Base-by-base conservation (phyloP, 2,113 vertebrate species). In the Fulmarus glacialis region DNA sequence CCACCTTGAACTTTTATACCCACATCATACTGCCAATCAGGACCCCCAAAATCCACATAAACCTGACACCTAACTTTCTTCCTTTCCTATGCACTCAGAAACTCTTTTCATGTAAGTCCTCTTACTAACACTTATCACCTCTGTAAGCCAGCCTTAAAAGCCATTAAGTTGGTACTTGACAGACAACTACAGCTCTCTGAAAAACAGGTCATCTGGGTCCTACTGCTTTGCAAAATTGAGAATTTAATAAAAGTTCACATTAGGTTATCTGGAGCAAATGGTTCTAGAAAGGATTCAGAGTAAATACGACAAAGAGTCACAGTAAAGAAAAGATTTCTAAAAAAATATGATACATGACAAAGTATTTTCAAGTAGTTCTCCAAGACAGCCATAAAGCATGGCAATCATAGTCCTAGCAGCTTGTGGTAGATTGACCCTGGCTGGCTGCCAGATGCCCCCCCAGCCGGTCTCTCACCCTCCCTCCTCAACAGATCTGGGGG, bases 391-490 rank as follows among this genome's bases (percentile, higher is more conserved):
- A 62, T 21, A n/a, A 67, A 84, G 15, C 60, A 43, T 6, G 6
- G 17, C 20, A 71, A 75, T 15, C 12, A 34, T 8, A 42, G 52
- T 22, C 30, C 14, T 48, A 47, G 22, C 19, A 87, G 52, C 26
- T 47, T 2, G 2, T 9, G 23, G 32, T 60, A 22, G 32, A 21
- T 27, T 71, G 26, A 50, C 47, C 13, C 14, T 47, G 34, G 19
- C 45, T 56, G 45, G 17, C 32, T 77, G 45, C 14, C 24, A 59
- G 19, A 7, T 30, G 20, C 26, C 30, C 40, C 82, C 3, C 8
- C 21, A 50, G 43, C 17, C 0, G 0, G 14, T 6, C 16, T n/a
- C 23, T 85, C 59, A 27, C 7, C 73, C 34, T 67, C 14, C n/a
- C 24, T 63, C 40, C 42, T 67, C 63, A 53, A 19, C 2, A 81